A percentile compares a stretch with the other conserved stretches of the same genome.
Evolutionary conservation across 2,888 invertebrate genomes (phyloP).

Genomic region (Rhorus exstirpatorius): DNA sequence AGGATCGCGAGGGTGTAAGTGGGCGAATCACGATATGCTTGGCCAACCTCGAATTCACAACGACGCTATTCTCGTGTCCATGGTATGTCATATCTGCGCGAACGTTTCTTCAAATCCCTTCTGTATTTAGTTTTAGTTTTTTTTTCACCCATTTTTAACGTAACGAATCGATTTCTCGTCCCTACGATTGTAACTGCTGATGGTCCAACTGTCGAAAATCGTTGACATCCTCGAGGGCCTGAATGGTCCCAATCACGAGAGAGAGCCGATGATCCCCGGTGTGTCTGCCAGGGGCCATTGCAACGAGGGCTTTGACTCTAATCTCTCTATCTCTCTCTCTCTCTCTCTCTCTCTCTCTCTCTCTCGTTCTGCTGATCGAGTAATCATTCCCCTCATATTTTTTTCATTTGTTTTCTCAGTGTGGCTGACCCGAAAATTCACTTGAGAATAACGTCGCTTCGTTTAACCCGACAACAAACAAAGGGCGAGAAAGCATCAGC

Average conservation of each 20-base stretch:
- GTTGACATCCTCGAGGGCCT: slow-evolving; percentile 78
- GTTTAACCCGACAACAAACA: slow-evolving; percentile 83
- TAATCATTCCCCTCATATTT: slow-evolving; percentile 71
- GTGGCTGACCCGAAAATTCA: slow-evolving; percentile 78
- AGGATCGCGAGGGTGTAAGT: slow-evolving; percentile 60
- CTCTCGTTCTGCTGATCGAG: slow-evolving; percentile 19
- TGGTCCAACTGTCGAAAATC: slow-evolving; percentile 71
- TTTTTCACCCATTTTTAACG: slow-evolving; percentile 32
- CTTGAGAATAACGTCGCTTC: slow-evolving; percentile 78
- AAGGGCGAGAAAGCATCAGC: slow-evolving; percentile 26
- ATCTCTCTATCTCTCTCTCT: neutral
- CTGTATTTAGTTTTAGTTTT: slow-evolving; percentile 52
- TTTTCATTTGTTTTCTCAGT: slow-evolving; percentile 83
- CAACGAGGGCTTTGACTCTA: slow-evolving; percentile 38
- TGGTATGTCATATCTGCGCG: neutral
- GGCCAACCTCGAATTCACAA: slow-evolving; percentile 43
- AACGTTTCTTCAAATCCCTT: neutral
- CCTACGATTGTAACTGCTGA: slow-evolving; percentile 18
- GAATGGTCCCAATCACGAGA: slow-evolving; percentile 82
- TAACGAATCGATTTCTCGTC: slow-evolving; percentile 16
- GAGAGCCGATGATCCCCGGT: slow-evolving; percentile 74
- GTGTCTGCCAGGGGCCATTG: slow-evolving; percentile 67
- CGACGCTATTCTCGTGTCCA: slow-evolving; percentile 15
- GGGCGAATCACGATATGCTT: slow-evolving; percentile 65
- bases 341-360: neutral